Conservation (phyloP, 92 coral and sea anemone species). For the Epizoanthus illoricatus region DNA sequence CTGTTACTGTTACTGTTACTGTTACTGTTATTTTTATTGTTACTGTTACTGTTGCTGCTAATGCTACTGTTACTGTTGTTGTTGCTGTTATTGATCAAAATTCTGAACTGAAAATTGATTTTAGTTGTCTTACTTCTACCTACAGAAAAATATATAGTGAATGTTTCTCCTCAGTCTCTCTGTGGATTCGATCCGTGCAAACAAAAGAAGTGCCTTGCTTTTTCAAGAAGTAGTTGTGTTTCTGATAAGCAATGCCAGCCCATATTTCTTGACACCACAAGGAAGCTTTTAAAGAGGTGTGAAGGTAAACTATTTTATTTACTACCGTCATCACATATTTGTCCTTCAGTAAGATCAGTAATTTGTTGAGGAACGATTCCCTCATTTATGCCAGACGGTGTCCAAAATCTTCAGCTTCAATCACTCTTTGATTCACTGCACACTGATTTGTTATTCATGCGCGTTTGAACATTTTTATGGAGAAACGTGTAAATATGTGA, state of each 20-base stretch:
- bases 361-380: too few species aligned
- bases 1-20: too few species aligned
- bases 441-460: too few species aligned
- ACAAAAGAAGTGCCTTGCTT: conserved; percentile 31
- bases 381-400: too few species aligned
- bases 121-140: not conserved
- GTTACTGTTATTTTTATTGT: too few species aligned
- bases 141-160: conserved; percentile 37
- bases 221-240: conserved; percentile 40
- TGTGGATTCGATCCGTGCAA: conserved; percentile 55
- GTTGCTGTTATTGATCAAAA: too few species aligned
- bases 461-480: too few species aligned
- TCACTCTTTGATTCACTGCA: too few species aligned
- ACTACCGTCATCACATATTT: not conserved
- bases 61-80: not conserved
- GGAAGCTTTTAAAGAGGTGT: conserved; percentile 56
- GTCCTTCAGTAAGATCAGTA: too few species aligned
- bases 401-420: too few species aligned
- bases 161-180: conserved; percentile 18
- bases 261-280: conserved; percentile 46
- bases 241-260: conserved; percentile 53
- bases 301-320: conserved; percentile 39
- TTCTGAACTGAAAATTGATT: not conserved
- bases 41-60: too few species aligned
- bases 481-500: too few species aligned